These are phyloP conservation scores for Dromius quadrimaculatus DNA, from an alignment of 2,888 invertebrate species.

Conservation along the genomic window DNA sequence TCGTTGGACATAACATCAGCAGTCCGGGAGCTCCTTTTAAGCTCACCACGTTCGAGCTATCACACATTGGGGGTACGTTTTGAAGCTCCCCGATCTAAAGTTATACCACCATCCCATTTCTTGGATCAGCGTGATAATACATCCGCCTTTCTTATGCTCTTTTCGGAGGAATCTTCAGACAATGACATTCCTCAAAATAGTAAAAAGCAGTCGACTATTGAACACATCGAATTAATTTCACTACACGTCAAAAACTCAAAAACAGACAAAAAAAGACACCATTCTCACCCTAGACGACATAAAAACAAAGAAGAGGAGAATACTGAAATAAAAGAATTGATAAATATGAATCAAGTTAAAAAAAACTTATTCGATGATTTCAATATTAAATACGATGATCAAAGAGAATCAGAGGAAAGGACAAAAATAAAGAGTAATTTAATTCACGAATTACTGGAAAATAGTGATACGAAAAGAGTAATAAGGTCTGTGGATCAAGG, in stretches of 20 bases:
- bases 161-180: conserved; percentile 53
- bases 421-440: conserved; percentile 41
- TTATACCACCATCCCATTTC: conserved; percentile 56
- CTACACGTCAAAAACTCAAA: conserved; percentile 18
- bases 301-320: conserved; percentile 45
- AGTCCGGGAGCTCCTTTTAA: conserved; percentile 56
- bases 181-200: conserved; percentile 25
- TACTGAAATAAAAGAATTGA: conserved; percentile 42
- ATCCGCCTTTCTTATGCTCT: conserved; percentile 55
- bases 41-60: conserved; percentile 53
- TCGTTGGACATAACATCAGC: conserved; percentile 57
- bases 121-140: conserved; percentile 54
- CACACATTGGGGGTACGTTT: conserved; percentile 56
- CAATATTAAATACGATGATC: conserved; percentile 54
- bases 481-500: conserved; percentile 42
- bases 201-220: conserved; percentile 27
- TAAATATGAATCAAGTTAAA: conserved; percentile 49
- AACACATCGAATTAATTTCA: conserved; percentile 37
- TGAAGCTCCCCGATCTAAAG: conserved; percentile 56
- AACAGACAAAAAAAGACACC: conserved; percentile 35
- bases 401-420: conserved; percentile 29
- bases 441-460: conserved; percentile 46
- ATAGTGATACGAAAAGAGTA: conserved; percentile 43
- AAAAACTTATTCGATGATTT: conserved; percentile 53
- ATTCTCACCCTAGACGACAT: conserved; percentile 40